Conservation (phyloP, 2,888 invertebrate species). For the Drosophila paranaensis region DNA sequence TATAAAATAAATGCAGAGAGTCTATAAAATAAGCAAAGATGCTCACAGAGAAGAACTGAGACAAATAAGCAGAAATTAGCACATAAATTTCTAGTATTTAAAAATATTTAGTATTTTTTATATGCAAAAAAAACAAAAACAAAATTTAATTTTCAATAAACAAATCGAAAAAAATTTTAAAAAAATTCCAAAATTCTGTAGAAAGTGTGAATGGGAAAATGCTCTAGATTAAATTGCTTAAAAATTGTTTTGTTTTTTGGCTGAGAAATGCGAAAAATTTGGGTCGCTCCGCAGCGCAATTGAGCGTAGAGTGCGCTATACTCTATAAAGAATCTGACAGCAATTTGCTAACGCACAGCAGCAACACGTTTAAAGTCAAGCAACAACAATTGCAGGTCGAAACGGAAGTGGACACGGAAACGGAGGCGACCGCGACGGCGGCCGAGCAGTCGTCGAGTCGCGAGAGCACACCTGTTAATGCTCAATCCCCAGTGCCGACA, state of each 20-base stretch:
- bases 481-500: slow-evolving; percentile 20
- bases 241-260: slow-evolving; percentile 1
- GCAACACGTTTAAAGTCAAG: slow-evolving; percentile 5
- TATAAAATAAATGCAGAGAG: not conserved
- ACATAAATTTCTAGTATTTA: not conserved
- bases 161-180: not conserved
- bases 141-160: not conserved
- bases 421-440: slow-evolving; percentile 18
- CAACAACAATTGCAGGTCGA: slow-evolving; percentile 55
- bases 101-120: not conserved
- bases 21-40: not conserved
- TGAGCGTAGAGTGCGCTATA: slow-evolving; percentile 19
- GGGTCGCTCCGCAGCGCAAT: slow-evolving; percentile 17
- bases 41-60: not conserved
- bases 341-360: slow-evolving; percentile 14
- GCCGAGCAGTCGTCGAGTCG: slow-evolving; percentile 57
- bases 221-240: not conserved
- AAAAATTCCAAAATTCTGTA: not conserved
- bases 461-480: slow-evolving; percentile 82
- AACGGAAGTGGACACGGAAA: slow-evolving; percentile 62
- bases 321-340: slow-evolving; percentile 3
- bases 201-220: not conserved
- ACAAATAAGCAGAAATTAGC: not conserved
- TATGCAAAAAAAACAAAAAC: not conserved
- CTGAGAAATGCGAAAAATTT: not conserved